Conservation (phyloP, 2,113 vertebrate species). For the Hemiprocne comata region DNA sequence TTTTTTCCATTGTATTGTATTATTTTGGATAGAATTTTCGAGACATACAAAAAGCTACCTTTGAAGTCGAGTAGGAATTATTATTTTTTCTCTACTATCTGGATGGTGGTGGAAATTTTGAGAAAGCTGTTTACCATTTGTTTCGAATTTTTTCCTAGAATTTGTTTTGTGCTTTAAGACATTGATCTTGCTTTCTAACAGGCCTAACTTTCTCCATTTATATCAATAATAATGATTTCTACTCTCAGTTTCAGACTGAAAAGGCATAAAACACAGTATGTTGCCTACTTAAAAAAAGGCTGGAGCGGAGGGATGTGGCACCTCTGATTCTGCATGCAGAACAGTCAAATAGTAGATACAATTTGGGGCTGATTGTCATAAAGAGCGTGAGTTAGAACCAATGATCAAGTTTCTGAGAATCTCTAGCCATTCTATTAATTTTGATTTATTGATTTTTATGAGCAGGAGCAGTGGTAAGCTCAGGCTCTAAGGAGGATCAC, state of each 20-base stretch:
- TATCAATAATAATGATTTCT: neutral
- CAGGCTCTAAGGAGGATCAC: slow-evolving; percentile 22
- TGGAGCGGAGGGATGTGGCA: neutral
- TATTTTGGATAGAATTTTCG: neutral
- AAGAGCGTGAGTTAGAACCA: neutral
- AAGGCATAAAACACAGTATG: neutral
- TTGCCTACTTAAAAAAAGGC: neutral
- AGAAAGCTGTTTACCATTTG: neutral
- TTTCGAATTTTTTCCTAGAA: neutral
- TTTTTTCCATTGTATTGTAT: neutral
- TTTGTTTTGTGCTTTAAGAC: neutral
- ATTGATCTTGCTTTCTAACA: neutral
- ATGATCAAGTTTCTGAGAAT: neutral
- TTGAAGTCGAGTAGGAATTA: neutral
- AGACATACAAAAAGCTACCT: neutral
- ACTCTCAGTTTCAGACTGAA: neutral
- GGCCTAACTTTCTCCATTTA: neutral
- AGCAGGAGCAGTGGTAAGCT: slow-evolving; percentile 18
- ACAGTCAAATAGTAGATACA: neutral
- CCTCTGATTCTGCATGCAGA: neutral
- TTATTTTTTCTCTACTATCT: neutral
- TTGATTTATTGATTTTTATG: slow-evolving; percentile 39
- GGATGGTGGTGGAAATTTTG: neutral
- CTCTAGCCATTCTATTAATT: slow-evolving; percentile 30
- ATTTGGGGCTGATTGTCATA: neutral